These are phyloP conservation scores for Ictidomys tridecemlineatus DNA, from an alignment of 2,113 vertebrate genomes.

Conservation along the genomic window DNA sequence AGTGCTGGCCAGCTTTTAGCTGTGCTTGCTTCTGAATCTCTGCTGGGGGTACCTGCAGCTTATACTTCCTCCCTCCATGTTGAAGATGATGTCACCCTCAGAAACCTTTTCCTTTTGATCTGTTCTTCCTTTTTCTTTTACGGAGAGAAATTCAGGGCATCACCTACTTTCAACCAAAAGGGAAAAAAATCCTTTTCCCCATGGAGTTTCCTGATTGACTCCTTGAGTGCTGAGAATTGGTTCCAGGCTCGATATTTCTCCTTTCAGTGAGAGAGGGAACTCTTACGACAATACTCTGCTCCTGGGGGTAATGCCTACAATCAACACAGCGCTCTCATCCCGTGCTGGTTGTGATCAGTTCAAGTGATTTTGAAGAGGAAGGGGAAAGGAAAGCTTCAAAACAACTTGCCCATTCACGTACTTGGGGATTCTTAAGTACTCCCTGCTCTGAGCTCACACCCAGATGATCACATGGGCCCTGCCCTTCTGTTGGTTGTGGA, in stretches of 20 bases:
- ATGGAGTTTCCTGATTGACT: constrained; percentile 63
- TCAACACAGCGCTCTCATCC: not conserved
- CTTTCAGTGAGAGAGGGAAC: constrained; percentile 51
- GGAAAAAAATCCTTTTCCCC: constrained; percentile 9
- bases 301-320: not conserved
- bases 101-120: constrained; percentile 5
- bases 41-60: not conserved
- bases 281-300: constrained; percentile 25
- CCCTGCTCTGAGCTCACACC: constrained; percentile 34
- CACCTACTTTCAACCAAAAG: constrained; percentile 48
- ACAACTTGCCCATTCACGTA: not conserved
- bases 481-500: not conserved
- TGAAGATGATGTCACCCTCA: not conserved
- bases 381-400: constrained; percentile 15
- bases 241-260: constrained; percentile 8
- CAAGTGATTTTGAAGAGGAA: constrained; percentile 72
- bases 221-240: constrained; percentile 45
- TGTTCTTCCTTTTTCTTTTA: not conserved
- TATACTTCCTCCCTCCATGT: rapidly evolving
- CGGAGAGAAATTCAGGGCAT: constrained; percentile 16
- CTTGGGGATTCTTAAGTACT: constrained; percentile 67
- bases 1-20: not conserved
- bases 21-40: not conserved
- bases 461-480: not conserved
- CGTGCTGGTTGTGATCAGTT: constrained; percentile 35